Percentiles rank a stretch among this genome's conserved stretches.
phyloP scores from a whole-genome alignment of 2,797 vertebrate species.

The Channallabes apus region DNA sequence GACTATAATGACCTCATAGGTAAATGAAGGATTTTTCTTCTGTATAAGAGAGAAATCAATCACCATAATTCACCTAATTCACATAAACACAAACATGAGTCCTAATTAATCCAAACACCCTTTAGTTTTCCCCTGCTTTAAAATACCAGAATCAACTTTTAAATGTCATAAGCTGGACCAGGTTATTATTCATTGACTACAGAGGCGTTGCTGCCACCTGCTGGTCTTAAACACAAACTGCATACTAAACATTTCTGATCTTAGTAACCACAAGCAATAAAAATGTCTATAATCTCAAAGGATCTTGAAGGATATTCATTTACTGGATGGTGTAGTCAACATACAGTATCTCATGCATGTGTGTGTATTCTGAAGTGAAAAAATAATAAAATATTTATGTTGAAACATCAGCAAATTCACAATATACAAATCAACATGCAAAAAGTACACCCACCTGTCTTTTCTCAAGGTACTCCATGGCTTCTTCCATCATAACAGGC shows the following conservation, averaged over 20 bases:
- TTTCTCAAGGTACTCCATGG: constrained; percentile 88
- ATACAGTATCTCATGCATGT: no score
- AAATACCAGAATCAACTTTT: not conserved
- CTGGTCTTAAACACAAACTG: constrained; percentile 27
- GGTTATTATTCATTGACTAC: not conserved
- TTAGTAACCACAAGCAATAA: not conserved
- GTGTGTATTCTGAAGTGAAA: not conserved
- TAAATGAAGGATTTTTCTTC: constrained; percentile 82
- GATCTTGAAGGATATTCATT: not conserved
- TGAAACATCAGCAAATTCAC: not conserved
- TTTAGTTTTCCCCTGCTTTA: not conserved
- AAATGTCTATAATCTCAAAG: not conserved
- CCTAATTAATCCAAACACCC: not conserved
- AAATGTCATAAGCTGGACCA: not conserved
- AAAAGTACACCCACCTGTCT: constrained; percentile 78
- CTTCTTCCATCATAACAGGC: constrained; percentile 96
- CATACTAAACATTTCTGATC: not conserved
- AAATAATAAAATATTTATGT: not conserved
- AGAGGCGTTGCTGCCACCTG: constrained; percentile 14
- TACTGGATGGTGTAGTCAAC: not conserved
- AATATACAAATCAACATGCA: not conserved
- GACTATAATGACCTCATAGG: constrained; percentile 92
- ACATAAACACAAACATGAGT: no score
- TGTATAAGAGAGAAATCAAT: constrained; percentile 62
- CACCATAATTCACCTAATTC: not conserved